Percentiles rank a stretch among this genome's conserved stretches.
phyloP scores from a whole-genome alignment of 2,888 invertebrate genomes.

The Dynastes maya region DNA sequence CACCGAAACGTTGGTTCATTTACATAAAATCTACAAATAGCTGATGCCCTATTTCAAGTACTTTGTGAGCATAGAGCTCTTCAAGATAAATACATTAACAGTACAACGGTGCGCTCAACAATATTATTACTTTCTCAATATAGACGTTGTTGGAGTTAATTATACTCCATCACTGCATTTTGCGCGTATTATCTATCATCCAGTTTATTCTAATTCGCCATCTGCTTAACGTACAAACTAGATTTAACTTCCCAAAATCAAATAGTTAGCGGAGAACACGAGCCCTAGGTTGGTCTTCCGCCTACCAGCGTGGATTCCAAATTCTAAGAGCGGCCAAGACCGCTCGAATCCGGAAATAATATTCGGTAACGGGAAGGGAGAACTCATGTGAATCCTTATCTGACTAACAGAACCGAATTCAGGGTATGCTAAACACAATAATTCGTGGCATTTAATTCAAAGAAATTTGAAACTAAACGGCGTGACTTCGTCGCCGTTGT shows the following conservation, averaged over 20 bases:
- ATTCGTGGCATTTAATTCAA: too few species aligned
- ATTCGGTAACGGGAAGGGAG: not conserved
- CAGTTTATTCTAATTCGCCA: conserved; percentile 1
- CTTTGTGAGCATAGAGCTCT: too few species aligned
- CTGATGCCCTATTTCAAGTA: not conserved
- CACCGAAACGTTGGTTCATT: too few species aligned
- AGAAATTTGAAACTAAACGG: too few species aligned
- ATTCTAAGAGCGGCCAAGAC: not conserved
- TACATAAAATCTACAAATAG: too few species aligned
- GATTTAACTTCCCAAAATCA: not conserved
- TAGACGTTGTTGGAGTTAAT: not conserved
- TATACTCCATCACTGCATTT: not conserved
- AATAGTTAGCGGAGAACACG: conserved; percentile 8
- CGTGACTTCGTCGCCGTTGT: too few species aligned
- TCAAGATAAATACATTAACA: too few species aligned
- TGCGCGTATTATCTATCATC: conserved; percentile 9
- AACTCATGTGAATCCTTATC: conserved; percentile 5
- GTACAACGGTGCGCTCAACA: too few species aligned
- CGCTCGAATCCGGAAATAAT: not conserved
- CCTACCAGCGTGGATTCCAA: not conserved
- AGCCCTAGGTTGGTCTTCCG: not conserved
- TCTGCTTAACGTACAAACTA: not conserved
- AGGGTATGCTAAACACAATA: too few species aligned
- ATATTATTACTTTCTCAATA: too few species aligned
- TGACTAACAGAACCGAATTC: too few species aligned